Percentiles rank a stretch among this genome's conserved stretches.
Evolutionary conservation across 2,113 vertebrate species (phyloP).

Genomic region (Blennius ocellaris): DNA sequence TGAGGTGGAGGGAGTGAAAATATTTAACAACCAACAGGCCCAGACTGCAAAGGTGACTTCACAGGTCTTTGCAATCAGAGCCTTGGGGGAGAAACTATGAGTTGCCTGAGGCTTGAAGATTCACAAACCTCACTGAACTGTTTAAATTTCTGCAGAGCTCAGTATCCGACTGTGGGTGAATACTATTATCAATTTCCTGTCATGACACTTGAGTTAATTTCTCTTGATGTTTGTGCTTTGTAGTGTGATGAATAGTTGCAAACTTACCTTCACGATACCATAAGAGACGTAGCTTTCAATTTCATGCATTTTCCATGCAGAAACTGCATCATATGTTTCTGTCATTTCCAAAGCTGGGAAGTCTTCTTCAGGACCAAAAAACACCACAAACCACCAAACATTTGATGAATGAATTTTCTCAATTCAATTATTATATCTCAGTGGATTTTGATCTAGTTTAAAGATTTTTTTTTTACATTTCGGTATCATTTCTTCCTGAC

Average conservation of each 20-base stretch:
- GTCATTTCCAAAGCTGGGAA: no score
- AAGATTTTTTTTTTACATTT: no score
- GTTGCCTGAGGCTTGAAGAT: conserved; percentile 41
- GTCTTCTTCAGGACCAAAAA: no score
- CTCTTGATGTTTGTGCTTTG: background rate
- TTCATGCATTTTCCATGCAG: no score
- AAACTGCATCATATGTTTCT: no score
- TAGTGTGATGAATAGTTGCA: background rate
- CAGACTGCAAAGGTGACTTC: conserved; percentile 40
- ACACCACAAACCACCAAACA: no score
- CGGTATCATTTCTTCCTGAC: no score
- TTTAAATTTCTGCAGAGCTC: conserved; percentile 32
- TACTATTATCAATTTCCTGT: background rate
- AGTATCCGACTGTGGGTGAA: conserved; percentile 14
- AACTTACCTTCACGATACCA: background rate
- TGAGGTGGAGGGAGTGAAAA: conserved; percentile 1
- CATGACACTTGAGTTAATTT: background rate
- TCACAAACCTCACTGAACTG: conserved; percentile 13
- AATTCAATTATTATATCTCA: no score
- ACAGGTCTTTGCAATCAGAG: conserved; percentile 37
- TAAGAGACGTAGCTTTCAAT: background rate
- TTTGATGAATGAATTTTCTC: no score
- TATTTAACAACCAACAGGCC: background rate
- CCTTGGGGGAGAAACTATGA: conserved; percentile 30
- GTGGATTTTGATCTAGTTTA: no score